Evolutionary conservation across 2,797 vertebrate genomes (phyloP), one percentile per base, ranked within the genome.

Genomic region (Rallus crepitans): DNA sequence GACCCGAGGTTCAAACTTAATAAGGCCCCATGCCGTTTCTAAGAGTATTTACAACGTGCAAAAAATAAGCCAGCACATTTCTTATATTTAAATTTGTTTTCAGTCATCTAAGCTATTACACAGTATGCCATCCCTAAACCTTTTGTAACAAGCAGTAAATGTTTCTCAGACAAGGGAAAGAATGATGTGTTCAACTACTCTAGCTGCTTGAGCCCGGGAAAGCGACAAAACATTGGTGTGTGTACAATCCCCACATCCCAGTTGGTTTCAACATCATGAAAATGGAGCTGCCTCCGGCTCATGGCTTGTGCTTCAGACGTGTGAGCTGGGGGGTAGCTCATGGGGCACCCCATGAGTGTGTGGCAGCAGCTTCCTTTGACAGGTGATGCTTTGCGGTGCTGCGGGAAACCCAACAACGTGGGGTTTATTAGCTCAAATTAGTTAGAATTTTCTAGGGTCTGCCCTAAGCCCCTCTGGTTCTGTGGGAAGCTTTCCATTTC

Each of bases 31-130:
- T 96, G 91, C 97, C 92, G 98, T 97, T 98, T 95, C 97, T 97
- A 96, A 98, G 97, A 97, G 97, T 98, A 98, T 98, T 97, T 98
- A 96, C 97, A 97, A 97, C 91, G 61, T 56, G 85, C 95, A 97
- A 98, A 97, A 97, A 97, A 97, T 96, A 98, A 98, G 96, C 96
- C 96, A 96, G 96, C 81, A 39, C 96, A 96, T 97, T 98, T 97
- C 97, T 98, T 98, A 97, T 97, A 98, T 98, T 98, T 98, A 98
- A 98, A 98, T 98, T 98, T 98, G 97, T 98, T 98, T 98, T 98
- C 97, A 98, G 96, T 98, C 97, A 96, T 97, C 97, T 97, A 82
- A 96, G 96, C 97, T 96, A 97, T 98, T 97, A 98, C 97, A 97
- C 98, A 97, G 97, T 98, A 96, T 95, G 98, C 96, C 94, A 96